These are phyloP conservation scores for Deroplatys truncata DNA, from an alignment of 2,888 invertebrate genomes.

Conservation along the genomic window DNA sequence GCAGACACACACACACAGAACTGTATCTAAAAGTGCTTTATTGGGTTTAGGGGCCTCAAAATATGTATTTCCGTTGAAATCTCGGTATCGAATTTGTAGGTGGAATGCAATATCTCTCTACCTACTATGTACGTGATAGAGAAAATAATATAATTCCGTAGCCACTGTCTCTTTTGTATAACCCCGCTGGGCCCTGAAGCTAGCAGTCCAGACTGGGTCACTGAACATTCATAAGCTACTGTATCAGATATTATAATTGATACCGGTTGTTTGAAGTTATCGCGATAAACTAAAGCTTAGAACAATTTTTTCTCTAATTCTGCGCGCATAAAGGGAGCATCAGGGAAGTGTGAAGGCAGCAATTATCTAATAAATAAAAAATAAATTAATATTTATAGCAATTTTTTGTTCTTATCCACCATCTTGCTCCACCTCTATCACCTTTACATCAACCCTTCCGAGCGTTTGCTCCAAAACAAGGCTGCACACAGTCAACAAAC, in stretches of 20 bases:
- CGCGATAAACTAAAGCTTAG: neutral
- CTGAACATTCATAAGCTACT: neutral
- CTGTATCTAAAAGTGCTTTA: too few relatives aligned
- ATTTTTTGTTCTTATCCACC: neutral
- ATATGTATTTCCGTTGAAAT: too few relatives aligned
- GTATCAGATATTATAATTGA: neutral
- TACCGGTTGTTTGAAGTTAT: neutral
- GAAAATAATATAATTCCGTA: too few relatives aligned
- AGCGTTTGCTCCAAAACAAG: neutral
- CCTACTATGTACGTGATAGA: too few relatives aligned
- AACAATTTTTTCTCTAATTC: neutral
- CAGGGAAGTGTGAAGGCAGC: neutral
- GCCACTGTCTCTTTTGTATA: neutral
- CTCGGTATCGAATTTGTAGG: too few relatives aligned
- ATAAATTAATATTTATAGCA: neutral
- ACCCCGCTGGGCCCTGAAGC: neutral
- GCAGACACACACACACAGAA: too few relatives aligned
- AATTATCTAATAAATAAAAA: neutral
- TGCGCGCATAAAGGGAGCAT: neutral
- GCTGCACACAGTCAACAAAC: neutral
- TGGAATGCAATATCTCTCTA: too few relatives aligned
- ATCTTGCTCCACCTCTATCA: neutral
- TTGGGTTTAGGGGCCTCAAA: too few relatives aligned
- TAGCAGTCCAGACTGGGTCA: neutral
- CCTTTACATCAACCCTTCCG: neutral